These are phyloP conservation scores for Muscicapa striata DNA, from an alignment of 2,797 vertebrate genomes.

Conservation along the genomic window DNA sequence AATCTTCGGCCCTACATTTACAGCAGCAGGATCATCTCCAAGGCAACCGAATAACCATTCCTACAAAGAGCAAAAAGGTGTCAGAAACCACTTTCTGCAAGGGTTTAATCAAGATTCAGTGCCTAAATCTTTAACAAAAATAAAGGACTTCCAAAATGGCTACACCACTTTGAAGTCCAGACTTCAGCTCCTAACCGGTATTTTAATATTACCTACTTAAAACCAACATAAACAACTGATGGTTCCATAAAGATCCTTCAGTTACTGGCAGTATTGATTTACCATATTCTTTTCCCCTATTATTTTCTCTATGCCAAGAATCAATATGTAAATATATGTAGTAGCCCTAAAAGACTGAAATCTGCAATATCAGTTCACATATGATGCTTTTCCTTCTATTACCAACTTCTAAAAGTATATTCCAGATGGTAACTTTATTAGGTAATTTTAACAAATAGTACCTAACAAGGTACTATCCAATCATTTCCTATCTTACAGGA, in stretches of 20 bases:
- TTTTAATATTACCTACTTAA: background rate
- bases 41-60: constrained; percentile 79
- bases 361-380: background rate
- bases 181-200: background rate
- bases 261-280: background rate
- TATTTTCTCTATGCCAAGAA: background rate
- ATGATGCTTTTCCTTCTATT: background rate
- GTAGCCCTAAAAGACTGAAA: background rate
- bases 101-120: background rate
- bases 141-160: background rate
- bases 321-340: background rate
- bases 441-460: background rate
- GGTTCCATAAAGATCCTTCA: background rate
- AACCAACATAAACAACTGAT: background rate
- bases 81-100: background rate
- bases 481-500: background rate
- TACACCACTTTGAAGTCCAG: background rate
- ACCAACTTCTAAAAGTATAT: background rate
- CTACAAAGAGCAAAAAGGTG: constrained; percentile 58
- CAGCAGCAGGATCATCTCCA: constrained; percentile 79
- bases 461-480: background rate
- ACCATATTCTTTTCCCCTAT: background rate
- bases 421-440: background rate
- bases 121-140: background rate
- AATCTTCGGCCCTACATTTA: constrained; percentile 62